Conservation (phyloP, 92 coral and sea anemone genomes). For the Paragorgia papillata region DNA sequence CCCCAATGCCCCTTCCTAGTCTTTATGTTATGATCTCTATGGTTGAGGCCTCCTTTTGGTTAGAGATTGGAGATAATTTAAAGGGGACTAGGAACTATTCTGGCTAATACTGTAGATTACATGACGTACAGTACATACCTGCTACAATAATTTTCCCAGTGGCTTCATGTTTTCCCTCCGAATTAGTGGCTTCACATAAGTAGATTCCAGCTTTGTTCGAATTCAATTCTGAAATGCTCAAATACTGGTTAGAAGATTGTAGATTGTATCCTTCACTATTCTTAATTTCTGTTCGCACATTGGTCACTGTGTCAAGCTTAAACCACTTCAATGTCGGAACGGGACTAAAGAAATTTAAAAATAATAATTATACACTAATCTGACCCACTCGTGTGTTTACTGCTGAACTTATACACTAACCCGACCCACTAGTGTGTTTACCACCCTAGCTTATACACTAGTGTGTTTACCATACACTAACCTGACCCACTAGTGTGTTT, state of each 20-base stretch:
- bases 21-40: too few relatives aligned
- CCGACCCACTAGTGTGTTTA: too few relatives aligned
- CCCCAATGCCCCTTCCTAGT: too few relatives aligned
- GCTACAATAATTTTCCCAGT: neutral
- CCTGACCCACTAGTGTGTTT: neutral
- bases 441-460: neutral
- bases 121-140: neutral
- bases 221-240: neutral
- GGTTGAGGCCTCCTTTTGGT: too few relatives aligned
- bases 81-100: neutral
- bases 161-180: neutral
- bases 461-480: too few relatives aligned
- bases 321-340: slow-evolving; percentile 24
- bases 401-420: too few relatives aligned
- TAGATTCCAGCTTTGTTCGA: slow-evolving; percentile 9
- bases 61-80: neutral
- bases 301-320: neutral
- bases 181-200: slow-evolving; percentile 12
- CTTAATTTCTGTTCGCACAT: neutral
- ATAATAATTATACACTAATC: neutral
- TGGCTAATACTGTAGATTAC: too few relatives aligned
- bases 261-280: neutral
- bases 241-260: neutral
- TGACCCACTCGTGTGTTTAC: neutral
- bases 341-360: neutral